Base-by-base conservation (phyloP, 2,797 vertebrate species). In the Falco peregrinus region DNA sequence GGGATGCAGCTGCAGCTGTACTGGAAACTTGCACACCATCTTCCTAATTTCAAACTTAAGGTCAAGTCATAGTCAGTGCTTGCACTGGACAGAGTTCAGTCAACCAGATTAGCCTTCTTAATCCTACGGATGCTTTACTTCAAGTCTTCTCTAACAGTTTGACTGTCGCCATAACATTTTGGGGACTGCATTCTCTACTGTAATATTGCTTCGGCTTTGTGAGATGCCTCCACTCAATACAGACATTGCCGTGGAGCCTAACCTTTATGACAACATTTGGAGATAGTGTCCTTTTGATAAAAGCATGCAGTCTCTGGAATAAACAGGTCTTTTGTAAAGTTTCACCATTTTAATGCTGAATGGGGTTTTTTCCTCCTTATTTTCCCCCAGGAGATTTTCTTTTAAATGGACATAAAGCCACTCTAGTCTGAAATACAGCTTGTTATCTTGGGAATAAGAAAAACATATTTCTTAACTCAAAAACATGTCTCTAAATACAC, bases 371-470 rank as follows among this genome's bases (percentile, higher is more conserved):
- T 95, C 48, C 60, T 93, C 77, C 87, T 95, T 65, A 65, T 97
- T 97, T 96, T 90, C 75, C 95, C 92, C 95, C 73, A 71, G 81
- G 92, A 92, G 56, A 95, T 97, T 97, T 96, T 93, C 64, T 97
- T 97, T 75, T 96, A 96, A 97, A 97, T 89, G 97, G 96, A 97
- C 93, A 96, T 64, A 94, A 96, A 97, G 79, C 51, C 86, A 95
- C 79, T 97, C 84, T 93, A 94, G 51, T 94, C 81, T 95, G 93
- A 98, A 97, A 95, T 96, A 96, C 91, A 95, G 92, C 56, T 91
- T 96, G 86, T 95, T 91, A 82, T 87, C 94, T 87, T 85, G 87
- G 91, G 90, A 97, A 95, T 96, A 90, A 96, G 94, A 89, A 95
- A 96, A 93, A 74, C 19, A 20, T 95, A 87, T 94, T 95, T 95